phyloP scores from a whole-genome alignment of 2,797 vertebrate genomes.

The Danio tinwini region DNA sequence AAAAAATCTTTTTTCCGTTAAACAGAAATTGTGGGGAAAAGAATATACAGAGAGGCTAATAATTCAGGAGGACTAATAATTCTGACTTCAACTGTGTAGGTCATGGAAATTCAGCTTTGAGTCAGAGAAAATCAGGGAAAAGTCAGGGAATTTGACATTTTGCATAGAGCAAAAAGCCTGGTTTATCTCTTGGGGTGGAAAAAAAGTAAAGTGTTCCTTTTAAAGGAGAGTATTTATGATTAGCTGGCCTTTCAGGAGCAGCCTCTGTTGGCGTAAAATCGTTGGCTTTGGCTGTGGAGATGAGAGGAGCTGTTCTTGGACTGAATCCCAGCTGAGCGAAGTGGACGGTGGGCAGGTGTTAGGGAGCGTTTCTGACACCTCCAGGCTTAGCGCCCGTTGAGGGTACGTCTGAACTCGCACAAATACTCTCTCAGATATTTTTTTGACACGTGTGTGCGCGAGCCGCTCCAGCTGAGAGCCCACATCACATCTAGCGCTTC shows the following conservation, averaged over 20 bases:
- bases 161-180: too few species aligned
- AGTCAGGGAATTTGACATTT: too few species aligned
- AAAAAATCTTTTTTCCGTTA: too few species aligned
- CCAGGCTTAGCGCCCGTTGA: slow-evolving; percentile 7
- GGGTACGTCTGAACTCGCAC: background rate
- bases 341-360: slow-evolving; percentile 25
- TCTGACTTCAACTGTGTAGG: too few species aligned
- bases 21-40: too few species aligned
- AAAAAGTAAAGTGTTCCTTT: background rate
- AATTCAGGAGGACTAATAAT: too few species aligned
- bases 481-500: background rate
- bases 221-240: slow-evolving; percentile 8
- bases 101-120: too few species aligned
- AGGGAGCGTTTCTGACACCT: slow-evolving; percentile 10
- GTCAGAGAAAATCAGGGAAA: too few species aligned
- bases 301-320: slow-evolving; percentile 27
- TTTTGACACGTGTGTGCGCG: background rate
- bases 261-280: background rate
- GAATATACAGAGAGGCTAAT: too few species aligned
- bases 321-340: slow-evolving; percentile 22
- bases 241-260: slow-evolving; percentile 1
- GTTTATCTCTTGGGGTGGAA: too few species aligned
- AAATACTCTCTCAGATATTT: background rate
- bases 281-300: slow-evolving; percentile 15
- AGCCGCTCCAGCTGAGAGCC: background rate